Percentiles rank a stretch among this genome's conserved stretches.
Conservation (phyloP, 1,140 invertebrate genomes). For the Platyura marginata region DNA sequence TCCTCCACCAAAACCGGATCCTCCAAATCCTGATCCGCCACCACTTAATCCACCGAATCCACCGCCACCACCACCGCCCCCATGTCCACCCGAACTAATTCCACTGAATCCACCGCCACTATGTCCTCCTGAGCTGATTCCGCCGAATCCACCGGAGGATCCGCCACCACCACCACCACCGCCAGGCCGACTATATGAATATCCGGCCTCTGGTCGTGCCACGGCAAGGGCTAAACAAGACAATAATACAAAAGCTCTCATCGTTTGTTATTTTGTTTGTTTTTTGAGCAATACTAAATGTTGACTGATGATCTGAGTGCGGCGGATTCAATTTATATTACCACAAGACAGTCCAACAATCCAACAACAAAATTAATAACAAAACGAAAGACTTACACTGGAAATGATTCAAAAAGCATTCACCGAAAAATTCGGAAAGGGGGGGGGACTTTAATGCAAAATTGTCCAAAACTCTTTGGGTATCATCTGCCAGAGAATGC, state of each 20-base stretch:
- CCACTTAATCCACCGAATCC: constrained; percentile 10
- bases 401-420: constrained; percentile 1
- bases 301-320: constrained; percentile 3
- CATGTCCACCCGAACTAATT: constrained; percentile 5
- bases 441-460: background rate
- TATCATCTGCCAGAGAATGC: background rate
- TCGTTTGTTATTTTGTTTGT: constrained; percentile 7
- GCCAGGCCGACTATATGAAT: constrained; percentile 35
- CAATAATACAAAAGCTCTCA: constrained; percentile 29
- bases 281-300: constrained; percentile 1
- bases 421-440: background rate
- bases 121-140: constrained; percentile 9
- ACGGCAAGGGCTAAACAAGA: constrained; percentile 36
- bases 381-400: constrained; percentile 1
- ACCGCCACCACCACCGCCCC: constrained; percentile 9
- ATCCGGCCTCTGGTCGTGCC: constrained; percentile 37
- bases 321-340: constrained; percentile 4
- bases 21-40: constrained; percentile 10
- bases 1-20: constrained; percentile 6
- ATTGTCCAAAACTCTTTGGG: background rate
- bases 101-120: constrained; percentile 7
- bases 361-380: background rate
- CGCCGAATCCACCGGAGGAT: constrained; percentile 6
- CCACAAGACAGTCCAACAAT: background rate
- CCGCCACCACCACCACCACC: constrained; percentile 16